These are phyloP conservation scores for Salmo trutta DNA, from an alignment of 2,797 vertebrate species.

Conservation along the genomic window DNA sequence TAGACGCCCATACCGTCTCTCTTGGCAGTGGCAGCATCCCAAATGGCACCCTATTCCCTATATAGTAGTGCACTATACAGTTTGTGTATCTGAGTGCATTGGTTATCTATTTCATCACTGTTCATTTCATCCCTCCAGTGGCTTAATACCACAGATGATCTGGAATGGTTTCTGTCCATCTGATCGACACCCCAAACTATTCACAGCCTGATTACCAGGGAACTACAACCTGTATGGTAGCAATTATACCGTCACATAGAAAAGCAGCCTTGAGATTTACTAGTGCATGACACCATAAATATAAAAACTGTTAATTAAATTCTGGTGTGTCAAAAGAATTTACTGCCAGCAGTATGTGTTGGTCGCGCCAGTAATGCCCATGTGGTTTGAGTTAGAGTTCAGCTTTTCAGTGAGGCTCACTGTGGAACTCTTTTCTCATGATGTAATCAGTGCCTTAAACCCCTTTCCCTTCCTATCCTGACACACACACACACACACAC, in stretches of 20 bases:
- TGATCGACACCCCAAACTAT: conserved; percentile 35
- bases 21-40: conserved; percentile 14
- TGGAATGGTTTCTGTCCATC: conserved; percentile 53
- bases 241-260: conserved; percentile 66
- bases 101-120: conserved; percentile 43
- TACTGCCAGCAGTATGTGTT: conserved; percentile 42
- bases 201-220: conserved; percentile 58
- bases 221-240: conserved; percentile 57
- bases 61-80: not conserved
- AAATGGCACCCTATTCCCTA: no score
- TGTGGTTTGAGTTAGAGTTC: conserved; percentile 65
- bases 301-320: conserved; percentile 70
- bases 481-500: conserved; percentile 9
- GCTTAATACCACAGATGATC: conserved; percentile 61
- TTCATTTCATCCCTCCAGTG: conserved; percentile 50
- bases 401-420: conserved; percentile 11
- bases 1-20: not conserved
- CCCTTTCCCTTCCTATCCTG: conserved; percentile 6
- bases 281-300: conserved; percentile 67
- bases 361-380: conserved; percentile 56
- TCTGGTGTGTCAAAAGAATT: conserved; percentile 60
- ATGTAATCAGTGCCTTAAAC: conserved; percentile 48
- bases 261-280: conserved; percentile 64
- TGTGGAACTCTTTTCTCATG: conserved; percentile 55
- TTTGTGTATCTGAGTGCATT: conserved; percentile 37